Evolutionary conservation across 2,113 vertebrate genomes (phyloP).

Genomic region (Pomatostomus ruficeps): DNA sequence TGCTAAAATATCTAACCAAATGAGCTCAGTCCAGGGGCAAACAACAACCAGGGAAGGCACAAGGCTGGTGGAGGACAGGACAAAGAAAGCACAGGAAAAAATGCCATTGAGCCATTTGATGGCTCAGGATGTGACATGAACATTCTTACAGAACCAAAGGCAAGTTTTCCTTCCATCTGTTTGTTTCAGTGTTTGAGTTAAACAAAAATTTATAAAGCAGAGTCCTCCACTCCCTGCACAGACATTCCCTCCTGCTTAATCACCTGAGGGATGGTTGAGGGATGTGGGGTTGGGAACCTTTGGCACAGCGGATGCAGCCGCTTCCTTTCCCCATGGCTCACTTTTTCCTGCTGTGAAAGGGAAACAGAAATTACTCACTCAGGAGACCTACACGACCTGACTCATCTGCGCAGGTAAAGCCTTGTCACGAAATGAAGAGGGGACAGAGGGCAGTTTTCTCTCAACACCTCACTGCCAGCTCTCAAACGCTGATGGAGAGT

Average conservation of each 20-base stretch:
- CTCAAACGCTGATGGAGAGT: not conserved
- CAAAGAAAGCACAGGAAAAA: not conserved
- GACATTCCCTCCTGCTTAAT: not conserved
- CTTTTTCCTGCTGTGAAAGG: slow-evolving; percentile 9
- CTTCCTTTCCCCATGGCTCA: slow-evolving; percentile 8
- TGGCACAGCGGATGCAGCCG: rapidly evolving
- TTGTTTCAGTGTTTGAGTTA: not conserved
- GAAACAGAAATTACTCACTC: not conserved
- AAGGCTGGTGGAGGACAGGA: not conserved
- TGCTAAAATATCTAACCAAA: not conserved
- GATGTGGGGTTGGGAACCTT: not conserved
- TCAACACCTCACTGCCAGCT: not conserved
- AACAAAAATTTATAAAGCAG: not conserved
- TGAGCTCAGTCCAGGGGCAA: not conserved
- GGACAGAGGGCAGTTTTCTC: not conserved
- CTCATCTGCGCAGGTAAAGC: not conserved
- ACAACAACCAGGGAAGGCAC: not conserved
- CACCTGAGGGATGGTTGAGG: not conserved
- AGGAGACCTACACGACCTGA: not conserved
- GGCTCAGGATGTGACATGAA: rapidly evolving
- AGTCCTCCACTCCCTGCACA: not conserved
- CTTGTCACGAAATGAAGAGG: not conserved
- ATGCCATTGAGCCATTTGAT: rapidly evolving
- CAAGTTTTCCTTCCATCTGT: not conserved
- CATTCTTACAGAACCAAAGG: not conserved